Evolutionary conservation across 2,888 invertebrate species (phyloP).

Genomic region (Tholera decimalis): DNA sequence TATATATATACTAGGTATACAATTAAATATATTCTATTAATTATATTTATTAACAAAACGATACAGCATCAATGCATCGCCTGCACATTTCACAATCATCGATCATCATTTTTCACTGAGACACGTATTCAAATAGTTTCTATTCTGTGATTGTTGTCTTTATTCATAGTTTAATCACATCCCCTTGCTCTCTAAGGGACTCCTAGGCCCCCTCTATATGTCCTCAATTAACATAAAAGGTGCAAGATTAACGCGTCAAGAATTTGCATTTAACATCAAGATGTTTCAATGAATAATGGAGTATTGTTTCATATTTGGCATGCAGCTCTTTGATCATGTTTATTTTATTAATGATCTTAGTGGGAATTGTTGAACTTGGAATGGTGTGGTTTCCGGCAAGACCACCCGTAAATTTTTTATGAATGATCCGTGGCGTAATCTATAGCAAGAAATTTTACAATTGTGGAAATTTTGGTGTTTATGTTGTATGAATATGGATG

Average conservation of each 20-base stretch:
- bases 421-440: not conserved
- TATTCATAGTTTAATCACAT: conserved; percentile 55
- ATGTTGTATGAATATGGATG: no score
- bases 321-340: conserved; percentile 25
- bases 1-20: no score
- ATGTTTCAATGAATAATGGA: conserved; percentile 56
- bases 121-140: conserved; percentile 40
- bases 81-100: conserved; percentile 11
- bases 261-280: conserved; percentile 60
- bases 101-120: conserved; percentile 34
- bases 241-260: conserved; percentile 57
- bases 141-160: conserved; percentile 45
- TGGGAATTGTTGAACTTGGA: not conserved
- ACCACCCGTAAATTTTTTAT: not conserved
- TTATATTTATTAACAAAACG: not conserved
- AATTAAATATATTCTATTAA: no score
- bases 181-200: conserved; percentile 47
- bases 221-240: conserved; percentile 63
- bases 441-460: no score
- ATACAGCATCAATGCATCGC: not conserved
- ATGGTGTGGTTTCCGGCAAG: not conserved
- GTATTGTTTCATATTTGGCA: conserved; percentile 42
- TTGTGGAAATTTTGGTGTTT: no score
- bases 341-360: conserved; percentile 9
- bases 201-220: conserved; percentile 42